Base-by-base conservation (phyloP, 1,140 invertebrate species). In the Eumaeus atala region DNA sequence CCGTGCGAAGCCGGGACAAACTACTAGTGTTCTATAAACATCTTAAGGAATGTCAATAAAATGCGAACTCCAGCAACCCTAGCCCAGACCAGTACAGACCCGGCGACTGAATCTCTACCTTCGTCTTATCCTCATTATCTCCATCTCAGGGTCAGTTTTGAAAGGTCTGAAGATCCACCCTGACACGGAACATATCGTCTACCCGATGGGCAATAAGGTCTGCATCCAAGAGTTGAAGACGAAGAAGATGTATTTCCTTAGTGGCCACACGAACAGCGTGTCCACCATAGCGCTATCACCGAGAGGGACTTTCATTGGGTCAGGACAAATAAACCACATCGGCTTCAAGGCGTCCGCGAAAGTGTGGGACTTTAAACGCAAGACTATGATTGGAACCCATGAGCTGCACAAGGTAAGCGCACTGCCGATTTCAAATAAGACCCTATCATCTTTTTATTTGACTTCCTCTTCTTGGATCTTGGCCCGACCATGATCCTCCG, bases 271-370 rank as follows among this genome's bases (percentile, higher is more conserved):
- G 0, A 95, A 97, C 84, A 90, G 91, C 44, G 93, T 98, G 36
- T 94, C 95, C 0, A 91, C 95, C 33, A 81, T 98, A 10, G 92
- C 92, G 53, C 70, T 97, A 7, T 97, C 96, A 4, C 89, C 90
- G 1, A 89, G 90, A 60, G 96, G 96, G 38, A 91, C 91, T 21
- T 95, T 92, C 67, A 84, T 98, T 35, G 96, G 94, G 16, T 96
- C 95, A 9, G 96, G 96, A 0, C 95, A 97, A 83, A 91, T 95
- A 9, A 97, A 94, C 72, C 92, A 96, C 69, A 95, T 96, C 75
- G 96, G 96, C 6, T 97, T 97, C 74, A 96, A 95, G 90, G 94
- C 96, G 5, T 90, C 90, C 58, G 92, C 96, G 0, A 96, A 96
- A 62, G 77, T 98, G 12, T 98, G 96, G 96, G 91, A 96, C 72